A percentile compares a stretch with the other conserved stretches of the same genome.
Conservation (phyloP, 1,140 invertebrate genomes). For the Atopsyche davidsoni region DNA sequence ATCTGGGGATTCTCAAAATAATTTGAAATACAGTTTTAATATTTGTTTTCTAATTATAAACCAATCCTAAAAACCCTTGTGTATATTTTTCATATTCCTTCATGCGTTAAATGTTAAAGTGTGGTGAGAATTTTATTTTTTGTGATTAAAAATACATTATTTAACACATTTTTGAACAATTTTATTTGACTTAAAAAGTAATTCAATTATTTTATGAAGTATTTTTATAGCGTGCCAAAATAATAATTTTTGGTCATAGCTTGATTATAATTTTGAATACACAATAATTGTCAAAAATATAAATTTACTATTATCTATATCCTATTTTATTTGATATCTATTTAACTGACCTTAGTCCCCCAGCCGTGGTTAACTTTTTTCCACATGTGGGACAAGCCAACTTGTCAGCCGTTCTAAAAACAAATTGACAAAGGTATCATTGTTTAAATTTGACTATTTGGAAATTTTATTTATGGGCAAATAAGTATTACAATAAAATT, state of each 20-base stretch:
- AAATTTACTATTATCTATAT: not conserved
- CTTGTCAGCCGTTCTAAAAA: slow-evolving; percentile 9
- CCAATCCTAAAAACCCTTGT: too few relatives aligned
- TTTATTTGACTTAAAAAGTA: not conserved
- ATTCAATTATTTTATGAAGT: not conserved
- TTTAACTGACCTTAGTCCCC: slow-evolving; percentile 16
- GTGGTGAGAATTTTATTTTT: not conserved
- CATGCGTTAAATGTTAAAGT: not conserved
- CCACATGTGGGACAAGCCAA: slow-evolving; percentile 19
- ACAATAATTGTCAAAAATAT: not conserved
- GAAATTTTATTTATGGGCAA: not conserved
- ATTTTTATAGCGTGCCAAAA: not conserved
- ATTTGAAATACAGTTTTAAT: not conserved
- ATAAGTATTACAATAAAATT: not conserved
- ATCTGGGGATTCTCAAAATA: not conserved
- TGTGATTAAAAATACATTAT: not conserved
- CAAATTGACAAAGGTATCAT: not conserved
- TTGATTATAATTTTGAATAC: not conserved
- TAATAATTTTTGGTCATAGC: not conserved
- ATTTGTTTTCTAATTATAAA: too few relatives aligned
- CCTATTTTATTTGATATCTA: not conserved
- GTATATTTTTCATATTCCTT: not conserved
- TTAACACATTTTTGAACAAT: not conserved
- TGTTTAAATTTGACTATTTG: not conserved
- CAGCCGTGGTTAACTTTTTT: slow-evolving; percentile 19